phyloP scores from a whole-genome alignment of 2,797 vertebrate genomes.

The Anableps anableps region DNA sequence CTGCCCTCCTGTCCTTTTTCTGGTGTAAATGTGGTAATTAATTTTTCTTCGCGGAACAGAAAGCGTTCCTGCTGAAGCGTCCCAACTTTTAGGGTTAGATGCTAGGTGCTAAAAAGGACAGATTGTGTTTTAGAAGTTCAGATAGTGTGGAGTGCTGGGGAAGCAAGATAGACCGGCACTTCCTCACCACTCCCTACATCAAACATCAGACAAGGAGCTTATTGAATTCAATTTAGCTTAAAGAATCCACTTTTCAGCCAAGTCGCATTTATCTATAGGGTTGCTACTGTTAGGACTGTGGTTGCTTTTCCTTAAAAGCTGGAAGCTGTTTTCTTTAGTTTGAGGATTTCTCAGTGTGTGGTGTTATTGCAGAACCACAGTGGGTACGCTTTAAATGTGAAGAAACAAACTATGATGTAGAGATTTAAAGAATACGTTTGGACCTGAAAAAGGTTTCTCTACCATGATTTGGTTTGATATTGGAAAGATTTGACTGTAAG shows the following conservation, averaged over 20 bases:
- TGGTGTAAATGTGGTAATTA: not conserved
- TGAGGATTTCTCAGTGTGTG: not conserved
- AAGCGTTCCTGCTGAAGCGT: not conserved
- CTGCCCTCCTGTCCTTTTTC: not conserved
- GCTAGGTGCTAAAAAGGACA: not conserved
- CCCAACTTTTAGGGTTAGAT: not conserved
- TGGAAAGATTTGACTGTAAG: too few relatives aligned
- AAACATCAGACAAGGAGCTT: slow-evolving; percentile 32
- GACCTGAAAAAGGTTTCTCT: not conserved
- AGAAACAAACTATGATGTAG: not conserved
- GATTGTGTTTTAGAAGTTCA: slow-evolving; percentile 25
- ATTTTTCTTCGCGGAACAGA: not conserved
- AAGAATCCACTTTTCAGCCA: not conserved
- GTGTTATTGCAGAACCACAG: too few relatives aligned
- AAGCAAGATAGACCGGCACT: slow-evolving; percentile 56
- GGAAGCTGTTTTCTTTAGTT: too few relatives aligned
- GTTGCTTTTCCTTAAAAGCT: not conserved
- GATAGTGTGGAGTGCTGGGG: slow-evolving; percentile 58
- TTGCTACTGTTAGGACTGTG: too few relatives aligned
- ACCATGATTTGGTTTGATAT: not conserved
- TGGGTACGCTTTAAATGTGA: too few relatives aligned
- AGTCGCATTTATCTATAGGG: not conserved
- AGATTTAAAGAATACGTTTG: not conserved
- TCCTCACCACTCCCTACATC: slow-evolving; percentile 64
- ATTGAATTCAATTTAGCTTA: not conserved